phyloP scores from a whole-genome alignment of 1,140 invertebrate species.

The Cotesia vestalis region DNA sequence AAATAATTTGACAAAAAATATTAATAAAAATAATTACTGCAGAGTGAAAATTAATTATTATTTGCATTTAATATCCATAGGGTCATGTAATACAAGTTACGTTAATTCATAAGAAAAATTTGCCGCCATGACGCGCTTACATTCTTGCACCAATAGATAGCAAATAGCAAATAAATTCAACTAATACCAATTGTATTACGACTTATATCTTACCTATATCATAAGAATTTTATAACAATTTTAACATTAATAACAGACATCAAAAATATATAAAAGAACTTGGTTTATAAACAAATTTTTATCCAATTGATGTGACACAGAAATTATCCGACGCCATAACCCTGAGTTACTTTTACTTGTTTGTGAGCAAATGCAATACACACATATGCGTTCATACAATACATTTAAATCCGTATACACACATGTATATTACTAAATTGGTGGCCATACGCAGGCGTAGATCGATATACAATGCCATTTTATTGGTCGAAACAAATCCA shows the following conservation, averaged over 20 bases:
- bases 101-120: constrained; percentile 49
- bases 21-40: not conserved
- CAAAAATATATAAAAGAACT: constrained; percentile 1
- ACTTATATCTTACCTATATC: constrained; percentile 42
- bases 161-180: constrained; percentile 30
- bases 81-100: not conserved
- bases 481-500: too few relatives aligned
- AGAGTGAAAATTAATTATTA: not conserved
- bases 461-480: too few relatives aligned
- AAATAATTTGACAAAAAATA: not conserved
- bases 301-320: constrained; percentile 47
- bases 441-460: too few relatives aligned
- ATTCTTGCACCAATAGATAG: constrained; percentile 31
- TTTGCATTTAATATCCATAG: constrained; percentile 19
- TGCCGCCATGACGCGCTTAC: constrained; percentile 54
- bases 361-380: too few relatives aligned
- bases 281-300: constrained; percentile 7
- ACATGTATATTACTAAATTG: too few relatives aligned
- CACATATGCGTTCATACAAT: too few relatives aligned
- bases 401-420: too few relatives aligned
- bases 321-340: constrained; percentile 56
- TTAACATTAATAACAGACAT: constrained; percentile 3
- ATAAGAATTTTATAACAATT: constrained; percentile 47
- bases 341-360: constrained; percentile 12
- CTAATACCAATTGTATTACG: constrained; percentile 27